These are phyloP conservation scores for Phenganax marumi DNA, from an alignment of 92 coral and sea anemone genomes.

Conservation along the genomic window DNA sequence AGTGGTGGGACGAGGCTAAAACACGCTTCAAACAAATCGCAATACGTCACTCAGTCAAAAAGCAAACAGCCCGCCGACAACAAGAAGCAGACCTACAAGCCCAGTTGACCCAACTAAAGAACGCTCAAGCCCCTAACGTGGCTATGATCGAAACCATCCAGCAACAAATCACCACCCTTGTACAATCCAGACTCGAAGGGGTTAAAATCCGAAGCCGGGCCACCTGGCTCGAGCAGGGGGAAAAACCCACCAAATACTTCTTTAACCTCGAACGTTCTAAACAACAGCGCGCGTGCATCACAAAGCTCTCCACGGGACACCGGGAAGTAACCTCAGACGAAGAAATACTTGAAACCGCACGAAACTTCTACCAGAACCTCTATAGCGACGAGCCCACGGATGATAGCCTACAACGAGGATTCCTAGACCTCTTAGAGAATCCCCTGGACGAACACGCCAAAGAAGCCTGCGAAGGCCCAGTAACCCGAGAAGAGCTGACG, in stretches of 20 bases:
- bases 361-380: neutral
- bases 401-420: neutral
- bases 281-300: neutral
- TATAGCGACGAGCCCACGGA: neutral
- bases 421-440: neutral
- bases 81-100: no score
- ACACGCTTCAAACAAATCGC: neutral
- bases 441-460: neutral
- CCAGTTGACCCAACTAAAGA: no score
- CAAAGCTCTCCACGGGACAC: neutral
- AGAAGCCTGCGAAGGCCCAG: neutral
- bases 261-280: neutral
- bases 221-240: conserved; percentile 33
- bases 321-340: neutral
- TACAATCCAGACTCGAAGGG: neutral
- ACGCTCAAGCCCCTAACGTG: no score
- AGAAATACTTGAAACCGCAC: neutral
- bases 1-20: conserved; percentile 11
- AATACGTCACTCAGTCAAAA: neutral
- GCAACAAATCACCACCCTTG: neutral
- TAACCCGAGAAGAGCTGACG: neutral
- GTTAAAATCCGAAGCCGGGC: conserved; percentile 26
- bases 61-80: no score
- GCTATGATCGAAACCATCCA: no score
- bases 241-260: conserved; percentile 20